Conservation (phyloP, 2,113 vertebrate species). For the Felis catus region DNA sequence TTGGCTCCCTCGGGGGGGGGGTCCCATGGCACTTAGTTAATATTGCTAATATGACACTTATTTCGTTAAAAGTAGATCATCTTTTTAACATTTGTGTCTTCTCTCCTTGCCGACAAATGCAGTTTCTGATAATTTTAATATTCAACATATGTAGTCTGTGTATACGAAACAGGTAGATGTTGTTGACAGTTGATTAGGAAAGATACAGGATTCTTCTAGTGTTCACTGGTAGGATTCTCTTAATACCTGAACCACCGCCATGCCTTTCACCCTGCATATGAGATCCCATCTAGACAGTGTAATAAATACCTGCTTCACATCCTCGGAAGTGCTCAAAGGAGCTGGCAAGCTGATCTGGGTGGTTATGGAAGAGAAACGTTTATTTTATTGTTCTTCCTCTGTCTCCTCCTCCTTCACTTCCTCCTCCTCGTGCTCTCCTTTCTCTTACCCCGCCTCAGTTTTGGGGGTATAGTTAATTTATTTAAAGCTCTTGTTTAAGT, state of each 20-base stretch:
- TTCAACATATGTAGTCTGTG: background rate
- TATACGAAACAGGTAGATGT: background rate
- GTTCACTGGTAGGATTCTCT: background rate
- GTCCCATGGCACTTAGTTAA: background rate
- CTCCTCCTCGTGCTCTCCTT: background rate
- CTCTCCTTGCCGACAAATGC: background rate
- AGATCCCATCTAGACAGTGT: background rate
- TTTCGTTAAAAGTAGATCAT: background rate
- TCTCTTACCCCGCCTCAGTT: background rate
- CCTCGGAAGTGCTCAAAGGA: background rate
- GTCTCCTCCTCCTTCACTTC: background rate
- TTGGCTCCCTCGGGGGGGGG: background rate
- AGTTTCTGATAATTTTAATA: background rate
- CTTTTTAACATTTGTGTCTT: background rate
- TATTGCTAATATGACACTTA: background rate
- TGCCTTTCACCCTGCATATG: background rate
- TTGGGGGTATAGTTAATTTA: background rate
- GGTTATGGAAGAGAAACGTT: background rate
- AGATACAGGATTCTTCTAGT: background rate
- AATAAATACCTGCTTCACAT: background rate
- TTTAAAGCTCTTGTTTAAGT: constrained; percentile 21
- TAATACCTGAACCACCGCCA: fast-evolving
- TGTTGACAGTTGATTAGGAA: background rate
- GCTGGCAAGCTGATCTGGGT: background rate
- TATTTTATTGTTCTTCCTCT: background rate